Evolutionary conservation across 1,140 invertebrate genomes (phyloP).

Genomic region (Drosophila triauraria): DNA sequence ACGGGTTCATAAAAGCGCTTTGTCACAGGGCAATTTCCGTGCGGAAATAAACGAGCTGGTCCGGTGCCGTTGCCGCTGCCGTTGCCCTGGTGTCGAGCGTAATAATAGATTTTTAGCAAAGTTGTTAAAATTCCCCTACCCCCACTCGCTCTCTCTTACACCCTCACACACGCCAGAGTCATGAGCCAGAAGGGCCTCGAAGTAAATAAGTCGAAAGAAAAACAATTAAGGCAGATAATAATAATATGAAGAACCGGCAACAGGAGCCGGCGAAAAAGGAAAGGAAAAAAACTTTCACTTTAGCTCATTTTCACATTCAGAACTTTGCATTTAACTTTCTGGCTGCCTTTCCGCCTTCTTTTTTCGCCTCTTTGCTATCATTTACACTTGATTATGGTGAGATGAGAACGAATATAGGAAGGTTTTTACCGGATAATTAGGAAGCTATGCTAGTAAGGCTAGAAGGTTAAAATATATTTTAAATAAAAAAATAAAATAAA

Average conservation of each 20-base stretch:
- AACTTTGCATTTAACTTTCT: slow-evolving; percentile 82
- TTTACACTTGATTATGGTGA: slow-evolving; percentile 38
- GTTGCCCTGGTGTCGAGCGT: slow-evolving; percentile 24
- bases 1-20: slow-evolving; percentile 76
- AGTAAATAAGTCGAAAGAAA: slow-evolving; percentile 77
- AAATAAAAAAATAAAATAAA: no score
- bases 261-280: slow-evolving; percentile 24
- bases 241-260: slow-evolving; percentile 72
- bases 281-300: slow-evolving; percentile 72
- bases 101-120: slow-evolving; percentile 80
- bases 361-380: slow-evolving; percentile 47
- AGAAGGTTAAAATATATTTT: background rate
- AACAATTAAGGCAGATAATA: slow-evolving; percentile 82
- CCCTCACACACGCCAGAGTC: slow-evolving; percentile 11
- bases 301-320: slow-evolving; percentile 75
- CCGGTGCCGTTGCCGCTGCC: background rate
- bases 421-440: background rate
- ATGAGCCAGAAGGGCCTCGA: slow-evolving; percentile 33
- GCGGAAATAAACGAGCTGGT: slow-evolving; percentile 70
- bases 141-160: slow-evolving; percentile 1
- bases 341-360: slow-evolving; percentile 27
- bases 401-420: background rate
- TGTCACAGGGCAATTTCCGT: slow-evolving; percentile 74
- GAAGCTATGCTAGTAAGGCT: background rate
- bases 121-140: slow-evolving; percentile 60